Evolutionary conservation across 2,797 vertebrate genomes (phyloP).

Genomic region (Phrynocephalus forsythii): DNA sequence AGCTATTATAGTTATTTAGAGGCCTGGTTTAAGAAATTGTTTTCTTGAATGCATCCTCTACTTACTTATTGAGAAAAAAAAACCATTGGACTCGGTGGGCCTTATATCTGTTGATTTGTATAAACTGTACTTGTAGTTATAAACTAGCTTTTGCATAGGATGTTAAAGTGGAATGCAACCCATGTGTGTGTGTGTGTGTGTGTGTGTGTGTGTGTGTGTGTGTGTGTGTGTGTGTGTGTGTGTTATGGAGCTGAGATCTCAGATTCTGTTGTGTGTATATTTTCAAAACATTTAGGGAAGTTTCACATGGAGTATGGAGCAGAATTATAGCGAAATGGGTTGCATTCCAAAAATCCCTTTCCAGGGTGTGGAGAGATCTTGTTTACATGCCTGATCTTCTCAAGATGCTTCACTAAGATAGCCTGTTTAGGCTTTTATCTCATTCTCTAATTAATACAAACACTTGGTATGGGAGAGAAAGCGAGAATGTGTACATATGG

Average conservation of each 20-base stretch:
- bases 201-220: too few species aligned
- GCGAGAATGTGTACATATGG: slow-evolving; percentile 44
- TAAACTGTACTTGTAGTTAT: not conserved
- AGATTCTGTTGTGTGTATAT: not conserved
- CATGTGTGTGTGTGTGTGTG: too few species aligned
- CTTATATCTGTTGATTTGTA: not conserved
- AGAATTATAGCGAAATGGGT: slow-evolving; percentile 6
- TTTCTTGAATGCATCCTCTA: not conserved
- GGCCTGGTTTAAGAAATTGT: not conserved
- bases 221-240: too few species aligned
- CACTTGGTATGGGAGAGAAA: slow-evolving; percentile 4
- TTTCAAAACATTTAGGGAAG: slow-evolving; percentile 30
- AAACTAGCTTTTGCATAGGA: too few species aligned
- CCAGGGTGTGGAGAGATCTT: slow-evolving; percentile 34
- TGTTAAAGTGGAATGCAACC: not conserved
- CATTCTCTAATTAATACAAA: slow-evolving; percentile 18
- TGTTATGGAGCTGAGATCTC: not conserved
- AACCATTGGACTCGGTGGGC: not conserved
- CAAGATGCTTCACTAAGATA: slow-evolving; percentile 42
- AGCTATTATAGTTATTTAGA: not conserved
- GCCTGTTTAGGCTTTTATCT: slow-evolving; percentile 33
- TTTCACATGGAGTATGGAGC: not conserved
- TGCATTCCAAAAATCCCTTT: slow-evolving; percentile 38
- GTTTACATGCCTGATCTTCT: slow-evolving; percentile 36
- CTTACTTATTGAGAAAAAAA: too few species aligned